Evolutionary conservation across 2,797 vertebrate genomes (phyloP).

Genomic region (Myotis planiceps): DNA sequence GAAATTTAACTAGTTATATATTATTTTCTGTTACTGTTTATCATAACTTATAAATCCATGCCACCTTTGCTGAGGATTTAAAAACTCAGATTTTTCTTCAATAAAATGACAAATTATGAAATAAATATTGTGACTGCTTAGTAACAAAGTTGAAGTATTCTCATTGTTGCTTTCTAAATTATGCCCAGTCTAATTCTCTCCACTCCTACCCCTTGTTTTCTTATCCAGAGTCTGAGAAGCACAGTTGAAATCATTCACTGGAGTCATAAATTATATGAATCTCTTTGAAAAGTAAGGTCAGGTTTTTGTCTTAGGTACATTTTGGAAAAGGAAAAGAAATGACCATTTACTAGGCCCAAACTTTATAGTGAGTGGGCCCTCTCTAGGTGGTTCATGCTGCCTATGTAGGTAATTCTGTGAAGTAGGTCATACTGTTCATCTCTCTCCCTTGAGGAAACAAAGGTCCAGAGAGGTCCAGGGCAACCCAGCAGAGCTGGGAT

Average conservation of each 20-base stretch:
- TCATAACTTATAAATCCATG: background rate
- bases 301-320: background rate
- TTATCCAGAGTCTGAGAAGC: background rate
- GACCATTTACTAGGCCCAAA: background rate
- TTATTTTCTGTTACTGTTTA: background rate
- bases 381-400: background rate
- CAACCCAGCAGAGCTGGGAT: background rate
- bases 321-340: background rate
- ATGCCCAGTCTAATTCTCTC: background rate
- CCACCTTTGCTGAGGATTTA: background rate
- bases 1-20: background rate
- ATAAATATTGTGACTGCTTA: background rate
- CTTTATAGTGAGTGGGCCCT: rapidly evolving
- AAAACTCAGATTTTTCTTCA: background rate
- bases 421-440: background rate
- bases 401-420: background rate
- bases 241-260: background rate
- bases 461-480: background rate
- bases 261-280: background rate
- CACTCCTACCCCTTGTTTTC: background rate
- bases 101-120: background rate
- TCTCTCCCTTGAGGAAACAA: background rate
- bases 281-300: background rate
- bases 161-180: background rate
- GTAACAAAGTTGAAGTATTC: background rate